Base-by-base conservation (phyloP, 2,797 vertebrate genomes). In the Coendou prehensilis region DNA sequence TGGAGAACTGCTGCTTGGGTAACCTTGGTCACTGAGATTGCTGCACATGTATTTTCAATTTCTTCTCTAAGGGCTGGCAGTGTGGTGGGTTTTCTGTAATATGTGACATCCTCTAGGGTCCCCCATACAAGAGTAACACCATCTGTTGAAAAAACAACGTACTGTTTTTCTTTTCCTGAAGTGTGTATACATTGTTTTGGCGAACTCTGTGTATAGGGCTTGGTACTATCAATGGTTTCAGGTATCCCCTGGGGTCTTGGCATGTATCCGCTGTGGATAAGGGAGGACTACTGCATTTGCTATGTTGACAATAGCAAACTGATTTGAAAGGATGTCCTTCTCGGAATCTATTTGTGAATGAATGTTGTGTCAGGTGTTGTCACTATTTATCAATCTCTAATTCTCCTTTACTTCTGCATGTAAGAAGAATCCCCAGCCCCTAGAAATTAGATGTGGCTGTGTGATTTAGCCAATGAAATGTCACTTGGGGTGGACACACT, bases 371-470 rank as follows among this genome's bases (percentile, higher is more conserved):
- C 61, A 82, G 80, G 54, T 15, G 82, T 89, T 82, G 73, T 87
- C 7, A 86, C 5, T 81, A 50, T 69, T 71, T 92, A 50, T 84
- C 69, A 50, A 2, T 89, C 64, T 37, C 84, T 87, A 86, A 88
- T 91, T 83, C 54, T 87, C 52, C 28, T 91, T 64, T 63, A 76
- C 22, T 63, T 91, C 28, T 63, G 54, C 15, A 15, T 89, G 52
- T 8, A 71, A 76, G 37, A 15, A 83, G 56, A 9, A 69, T 93
- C 54, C 67, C 33, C 67, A 69, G n/a, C 17, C 79, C 45, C 64
- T 91, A 76, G 37, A 91, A 84, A 84, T 84, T 63, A 56, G 47
- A 89, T 85, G 33, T 86, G 84, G n/a, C 47, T 47, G 63, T 11
- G 11, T 89, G 17, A 88, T 54, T 88, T 88, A 50, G 45, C 20